Base-by-base conservation (phyloP, 2,113 vertebrate genomes). In the Xenotilapia longispinis region DNA sequence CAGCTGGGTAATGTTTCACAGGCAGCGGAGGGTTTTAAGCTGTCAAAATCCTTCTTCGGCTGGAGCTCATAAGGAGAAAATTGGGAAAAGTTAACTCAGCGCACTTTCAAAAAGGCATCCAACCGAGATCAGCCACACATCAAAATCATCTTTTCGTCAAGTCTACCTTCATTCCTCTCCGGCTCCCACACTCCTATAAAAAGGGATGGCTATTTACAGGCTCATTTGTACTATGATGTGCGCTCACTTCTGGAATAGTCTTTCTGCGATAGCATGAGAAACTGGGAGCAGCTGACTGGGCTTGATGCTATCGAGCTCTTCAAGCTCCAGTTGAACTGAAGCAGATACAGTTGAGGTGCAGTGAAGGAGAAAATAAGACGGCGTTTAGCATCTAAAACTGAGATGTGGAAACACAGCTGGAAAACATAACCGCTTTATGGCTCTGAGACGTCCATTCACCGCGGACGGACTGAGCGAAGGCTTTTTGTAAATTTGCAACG, bases 291-390 rank as follows among this genome's bases (percentile, higher is more conserved):
- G 79, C 42, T 63, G 85, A 83, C 9, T 10, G 81, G 31, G 55
- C 83, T 14, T 70, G 93, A 92, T 93, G 89, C 70, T 73, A 93
- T 93, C 90, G 36, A 36, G 80, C 86, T 92, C 90, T 91, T 85
- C 87, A 90, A 87, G 89, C 92, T 90, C 75, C 73, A 87, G 85
- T 86, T 88, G 54, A 87, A 80, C 58, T 36, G 54, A 40, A 78
- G 49, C 87, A 90, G 87, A 93, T 90, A 89, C 78, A 89, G 89
- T 83, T 84, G 86, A 87, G 81, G 80, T 53, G 79, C 58, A 91
- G 84, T 10, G 70, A 84, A 86, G 85, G 80, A 85, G 89, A 82
- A 87, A 90, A 94, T 91, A 89, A 84, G 65, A 51, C n/a, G 11
- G 49, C 12, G 85, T 91, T 91, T 54, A 88, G 82, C 84, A 92